Base-by-base conservation (phyloP, 2,797 vertebrate species). In the Glyptemys insculpta region DNA sequence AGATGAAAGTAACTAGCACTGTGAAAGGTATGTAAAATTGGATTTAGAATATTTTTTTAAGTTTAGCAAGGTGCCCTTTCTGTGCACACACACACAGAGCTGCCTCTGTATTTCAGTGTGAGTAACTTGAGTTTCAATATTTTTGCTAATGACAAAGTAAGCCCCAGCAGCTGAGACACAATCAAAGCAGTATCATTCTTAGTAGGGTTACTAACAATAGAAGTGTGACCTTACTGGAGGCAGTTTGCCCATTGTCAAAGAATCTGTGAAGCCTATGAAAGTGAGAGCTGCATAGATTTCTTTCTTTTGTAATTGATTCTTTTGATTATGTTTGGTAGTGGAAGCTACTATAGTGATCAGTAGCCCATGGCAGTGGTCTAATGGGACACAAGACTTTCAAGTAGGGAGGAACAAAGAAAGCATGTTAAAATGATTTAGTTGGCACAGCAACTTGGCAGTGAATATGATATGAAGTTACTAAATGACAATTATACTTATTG, bases 91-190 rank as follows among this genome's bases (percentile, higher is more conserved):
- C 5, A 37, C 8, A 37, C 5, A 80, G 1, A 80, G 23, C 18
- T 5, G 3, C 53, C 1, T 34, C 16, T 74, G 5, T 59, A 15
- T n/a, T 74, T n/a, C 14, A 84, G 6, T 27, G 15, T 44, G n/a
- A 8, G 2, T 25, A 85, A 54, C 6, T 31, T 11, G 49, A 78
- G 23, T 52, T 72, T 37, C 25, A 56, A 21, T 16, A 56, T 27
- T 79, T 79, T 78, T 53, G n/a, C n/a, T n/a, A 74, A 54, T 10
- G 85, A 6, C 18, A 94, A 85, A 94, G 72, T 8, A 29, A 89
- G 21, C 12, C 31, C 15, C 34, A 53, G 41, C 18, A 44, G 18
- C 41, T 1, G 1, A 53, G 49, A 52, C 65, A 7, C 25, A 81
- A 31, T 41, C 14, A 37, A 79, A 83, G 79, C 27, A 50, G 14